phyloP scores from a whole-genome alignment of 2,888 invertebrate genomes.

The Thera britannica region DNA sequence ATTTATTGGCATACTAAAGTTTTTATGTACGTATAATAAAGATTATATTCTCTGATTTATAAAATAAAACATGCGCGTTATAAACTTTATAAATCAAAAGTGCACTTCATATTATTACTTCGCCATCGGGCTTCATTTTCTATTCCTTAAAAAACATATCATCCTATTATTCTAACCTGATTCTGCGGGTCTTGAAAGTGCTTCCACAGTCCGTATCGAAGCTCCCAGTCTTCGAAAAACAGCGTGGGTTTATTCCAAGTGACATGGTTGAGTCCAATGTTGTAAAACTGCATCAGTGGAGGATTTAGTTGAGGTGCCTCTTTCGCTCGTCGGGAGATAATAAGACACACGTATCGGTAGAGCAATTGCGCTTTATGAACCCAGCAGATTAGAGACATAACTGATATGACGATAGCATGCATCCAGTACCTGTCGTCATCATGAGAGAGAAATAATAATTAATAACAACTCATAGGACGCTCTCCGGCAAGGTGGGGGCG shows the following conservation, averaged over 20 bases:
- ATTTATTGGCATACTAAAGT: no score
- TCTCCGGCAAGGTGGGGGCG: no score
- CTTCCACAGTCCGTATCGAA: slow-evolving; percentile 87
- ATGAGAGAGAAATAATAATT: background rate
- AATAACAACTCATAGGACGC: no score
- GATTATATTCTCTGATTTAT: no score
- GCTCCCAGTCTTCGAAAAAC: slow-evolving; percentile 88
- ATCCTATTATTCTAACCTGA: slow-evolving; percentile 9
- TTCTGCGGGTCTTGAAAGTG: slow-evolving; percentile 69
- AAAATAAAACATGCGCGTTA: no score
- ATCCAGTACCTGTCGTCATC: slow-evolving; percentile 73
- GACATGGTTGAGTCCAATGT: slow-evolving; percentile 82
- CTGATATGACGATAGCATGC: slow-evolving; percentile 84
- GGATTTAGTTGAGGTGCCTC: slow-evolving; percentile 88
- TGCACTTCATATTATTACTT: no score
- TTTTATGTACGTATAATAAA: no score
- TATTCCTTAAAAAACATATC: background rate
- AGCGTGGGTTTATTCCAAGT: slow-evolving; percentile 86
- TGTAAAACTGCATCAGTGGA: slow-evolving; percentile 81
- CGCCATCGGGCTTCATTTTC: no score
- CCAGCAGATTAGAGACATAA: slow-evolving; percentile 87
- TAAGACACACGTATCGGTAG: slow-evolving; percentile 83
- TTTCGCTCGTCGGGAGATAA: slow-evolving; percentile 83
- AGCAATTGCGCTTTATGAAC: slow-evolving; percentile 84
- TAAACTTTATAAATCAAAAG: no score